Evolutionary conservation across 2,797 vertebrate genomes (phyloP).

Genomic region (Oryzias dopingdopingensis): DNA sequence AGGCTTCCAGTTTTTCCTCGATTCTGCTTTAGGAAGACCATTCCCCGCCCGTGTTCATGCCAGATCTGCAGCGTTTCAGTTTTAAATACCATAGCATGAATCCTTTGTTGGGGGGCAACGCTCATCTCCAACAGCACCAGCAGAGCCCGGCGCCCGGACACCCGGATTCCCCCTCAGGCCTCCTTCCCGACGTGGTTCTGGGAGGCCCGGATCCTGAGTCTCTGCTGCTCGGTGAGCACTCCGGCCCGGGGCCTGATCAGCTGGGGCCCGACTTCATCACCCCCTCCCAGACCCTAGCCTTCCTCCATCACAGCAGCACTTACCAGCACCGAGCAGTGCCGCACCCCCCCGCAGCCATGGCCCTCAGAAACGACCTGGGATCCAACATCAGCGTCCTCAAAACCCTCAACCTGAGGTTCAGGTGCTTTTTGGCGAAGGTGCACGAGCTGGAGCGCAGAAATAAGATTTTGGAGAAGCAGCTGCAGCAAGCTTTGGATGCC

Average conservation of each 20-base stretch:
- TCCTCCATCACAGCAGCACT: conserved; percentile 47
- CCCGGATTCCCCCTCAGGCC: conserved; percentile 76
- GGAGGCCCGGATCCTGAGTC: conserved; percentile 61
- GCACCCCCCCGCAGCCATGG: conserved; percentile 85
- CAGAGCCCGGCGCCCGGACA: conserved; percentile 65
- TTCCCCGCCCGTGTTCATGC: conserved; percentile 78
- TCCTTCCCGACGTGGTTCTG: conserved; percentile 67
- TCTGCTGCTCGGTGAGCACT: conserved; percentile 61
- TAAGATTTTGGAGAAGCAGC: conserved; percentile 93
- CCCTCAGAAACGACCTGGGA: conserved; percentile 92
- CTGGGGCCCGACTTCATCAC: conserved; percentile 63
- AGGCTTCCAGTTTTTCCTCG: not conserved
- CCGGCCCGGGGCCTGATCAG: conserved; percentile 51
- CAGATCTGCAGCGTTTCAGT: conserved; percentile 85
- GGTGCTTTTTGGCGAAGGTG: conserved; percentile 95
- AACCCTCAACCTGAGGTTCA: conserved; percentile 92
- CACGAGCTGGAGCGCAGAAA: conserved; percentile 94
- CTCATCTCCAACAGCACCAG: conserved; percentile 81
- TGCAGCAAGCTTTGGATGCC: conserved; percentile 88
- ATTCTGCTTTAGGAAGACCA: conserved; percentile 49
- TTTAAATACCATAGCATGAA: conserved; percentile 87
- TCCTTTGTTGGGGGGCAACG: conserved; percentile 86
- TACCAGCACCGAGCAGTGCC: conserved; percentile 61
- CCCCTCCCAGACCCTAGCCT: conserved; percentile 48
- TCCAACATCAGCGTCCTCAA: conserved; percentile 97